These are phyloP conservation scores for Pagrus major DNA, from an alignment of 2,113 vertebrate genomes.

Conservation along the genomic window DNA sequence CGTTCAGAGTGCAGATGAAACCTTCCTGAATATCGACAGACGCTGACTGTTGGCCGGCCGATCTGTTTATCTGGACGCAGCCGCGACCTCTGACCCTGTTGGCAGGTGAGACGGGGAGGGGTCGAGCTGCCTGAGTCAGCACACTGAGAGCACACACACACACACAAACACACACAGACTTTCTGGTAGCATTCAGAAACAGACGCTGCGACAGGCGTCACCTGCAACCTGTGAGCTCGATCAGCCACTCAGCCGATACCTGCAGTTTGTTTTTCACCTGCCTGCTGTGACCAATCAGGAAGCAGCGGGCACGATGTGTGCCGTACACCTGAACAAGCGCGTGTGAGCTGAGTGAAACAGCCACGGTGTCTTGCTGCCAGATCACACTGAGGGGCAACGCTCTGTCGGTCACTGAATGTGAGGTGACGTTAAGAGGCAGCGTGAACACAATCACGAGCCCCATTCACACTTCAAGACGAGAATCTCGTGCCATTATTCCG, in stretches of 20 bases:
- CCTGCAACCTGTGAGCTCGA: constrained; percentile 1
- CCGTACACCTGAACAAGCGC: not conserved
- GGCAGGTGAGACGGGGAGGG: constrained; percentile 42
- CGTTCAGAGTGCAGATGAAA: constrained; percentile 33
- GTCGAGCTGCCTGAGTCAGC: constrained; percentile 41
- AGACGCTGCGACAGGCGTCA: no score
- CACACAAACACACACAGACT: not conserved
- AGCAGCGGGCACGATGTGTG: not conserved
- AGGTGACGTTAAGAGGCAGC: no score
- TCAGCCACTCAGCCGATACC: not conserved
- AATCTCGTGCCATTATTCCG: no score
- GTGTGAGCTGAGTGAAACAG: not conserved
- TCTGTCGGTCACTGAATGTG: no score
- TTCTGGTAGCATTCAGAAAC: constrained; percentile 23
- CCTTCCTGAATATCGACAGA: constrained; percentile 41
- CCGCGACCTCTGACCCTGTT: constrained; percentile 62
- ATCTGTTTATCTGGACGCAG: constrained; percentile 58
- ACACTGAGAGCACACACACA: not conserved
- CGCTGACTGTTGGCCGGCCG: not conserved
- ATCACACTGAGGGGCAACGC: no score
- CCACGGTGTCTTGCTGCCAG: not conserved
- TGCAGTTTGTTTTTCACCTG: constrained; percentile 19
- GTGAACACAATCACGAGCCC: no score
- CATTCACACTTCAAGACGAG: no score
- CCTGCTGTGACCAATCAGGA: constrained; percentile 36